Percentiles rank a stretch among this genome's conserved stretches.
These are phyloP conservation scores for Syrista parreyssii DNA, from an alignment of 2,888 invertebrate species.

Conservation along the genomic window DNA sequence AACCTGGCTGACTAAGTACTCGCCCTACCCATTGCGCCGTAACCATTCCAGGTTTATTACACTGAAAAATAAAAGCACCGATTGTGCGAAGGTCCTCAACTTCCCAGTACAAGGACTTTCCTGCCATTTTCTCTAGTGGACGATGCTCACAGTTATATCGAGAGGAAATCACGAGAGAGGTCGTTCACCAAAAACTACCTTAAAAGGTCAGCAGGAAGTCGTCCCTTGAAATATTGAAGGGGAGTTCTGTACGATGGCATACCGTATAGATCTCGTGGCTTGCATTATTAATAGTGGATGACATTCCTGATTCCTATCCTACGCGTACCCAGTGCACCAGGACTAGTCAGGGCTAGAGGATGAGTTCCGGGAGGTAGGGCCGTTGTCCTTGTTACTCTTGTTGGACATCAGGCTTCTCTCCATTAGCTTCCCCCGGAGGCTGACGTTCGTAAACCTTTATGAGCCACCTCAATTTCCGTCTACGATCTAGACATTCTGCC, in stretches of 20 bases:
- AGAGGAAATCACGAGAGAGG: not conserved
- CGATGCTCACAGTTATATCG: not conserved
- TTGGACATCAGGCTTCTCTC: slow-evolving; percentile 24
- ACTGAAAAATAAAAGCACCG: not conserved
- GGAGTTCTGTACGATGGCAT: not conserved
- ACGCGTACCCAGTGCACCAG: not conserved
- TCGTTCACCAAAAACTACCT: not conserved
- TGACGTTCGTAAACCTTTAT: slow-evolving; percentile 37
- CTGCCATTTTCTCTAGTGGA: not conserved
- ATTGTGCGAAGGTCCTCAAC: not conserved
- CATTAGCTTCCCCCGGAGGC: slow-evolving; percentile 30
- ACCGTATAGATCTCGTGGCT: not conserved
- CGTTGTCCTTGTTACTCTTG: not conserved
- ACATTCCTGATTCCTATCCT: not conserved
- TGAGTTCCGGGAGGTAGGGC: not conserved
- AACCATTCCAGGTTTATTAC: not conserved
- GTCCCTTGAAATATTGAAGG: not conserved
- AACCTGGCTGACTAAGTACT: not conserved
- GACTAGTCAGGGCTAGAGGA: not conserved
- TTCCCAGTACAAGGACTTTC: not conserved
- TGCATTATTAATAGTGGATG: not conserved
- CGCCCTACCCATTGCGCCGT: not conserved
- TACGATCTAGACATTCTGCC: slow-evolving; percentile 15
- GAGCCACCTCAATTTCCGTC: slow-evolving; percentile 39
- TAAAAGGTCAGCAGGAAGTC: not conserved